Conservation (phyloP, 1,140 invertebrate species). For the Geopemphigus sp. region DNA sequence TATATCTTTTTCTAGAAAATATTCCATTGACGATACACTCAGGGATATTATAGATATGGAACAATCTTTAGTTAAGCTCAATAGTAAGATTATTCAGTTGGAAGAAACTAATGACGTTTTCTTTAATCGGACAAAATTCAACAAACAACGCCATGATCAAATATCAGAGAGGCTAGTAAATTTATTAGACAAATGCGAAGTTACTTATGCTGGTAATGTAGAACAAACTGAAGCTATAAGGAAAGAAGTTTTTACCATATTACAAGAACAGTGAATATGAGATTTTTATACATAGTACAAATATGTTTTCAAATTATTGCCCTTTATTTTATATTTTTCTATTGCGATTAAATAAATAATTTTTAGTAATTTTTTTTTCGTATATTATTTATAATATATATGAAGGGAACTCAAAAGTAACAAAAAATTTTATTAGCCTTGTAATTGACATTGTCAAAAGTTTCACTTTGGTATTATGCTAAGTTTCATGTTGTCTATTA, state of each 20-base stretch:
- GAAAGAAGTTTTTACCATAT: background rate
- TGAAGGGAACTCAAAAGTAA: too few relatives aligned
- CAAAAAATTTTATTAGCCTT: too few relatives aligned
- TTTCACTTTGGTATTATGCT: too few relatives aligned
- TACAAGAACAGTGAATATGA: background rate
- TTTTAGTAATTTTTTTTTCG: too few relatives aligned
- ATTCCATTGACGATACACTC: background rate
- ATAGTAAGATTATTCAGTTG: background rate
- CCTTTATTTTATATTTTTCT: too few relatives aligned
- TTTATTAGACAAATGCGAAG: background rate
- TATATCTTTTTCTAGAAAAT: slow-evolving; percentile 23
- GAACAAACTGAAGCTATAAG: background rate
- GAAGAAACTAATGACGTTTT: slow-evolving; percentile 38
- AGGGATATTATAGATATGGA: slow-evolving; percentile 17
- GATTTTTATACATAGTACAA: too few relatives aligned
- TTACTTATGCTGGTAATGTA: background rate
- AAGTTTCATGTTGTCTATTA: too few relatives aligned
- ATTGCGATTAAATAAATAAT: too few relatives aligned
- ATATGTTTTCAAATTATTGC: too few relatives aligned
- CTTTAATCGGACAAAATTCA: slow-evolving; percentile 26
- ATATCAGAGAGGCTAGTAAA: background rate
- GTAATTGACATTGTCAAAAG: too few relatives aligned
- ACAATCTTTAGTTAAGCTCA: background rate
- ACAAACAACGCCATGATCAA: slow-evolving; percentile 16
- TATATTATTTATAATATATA: too few relatives aligned